phyloP scores from a whole-genome alignment of 2,113 vertebrate genomes.

The Myanophis thanlyinensis region DNA sequence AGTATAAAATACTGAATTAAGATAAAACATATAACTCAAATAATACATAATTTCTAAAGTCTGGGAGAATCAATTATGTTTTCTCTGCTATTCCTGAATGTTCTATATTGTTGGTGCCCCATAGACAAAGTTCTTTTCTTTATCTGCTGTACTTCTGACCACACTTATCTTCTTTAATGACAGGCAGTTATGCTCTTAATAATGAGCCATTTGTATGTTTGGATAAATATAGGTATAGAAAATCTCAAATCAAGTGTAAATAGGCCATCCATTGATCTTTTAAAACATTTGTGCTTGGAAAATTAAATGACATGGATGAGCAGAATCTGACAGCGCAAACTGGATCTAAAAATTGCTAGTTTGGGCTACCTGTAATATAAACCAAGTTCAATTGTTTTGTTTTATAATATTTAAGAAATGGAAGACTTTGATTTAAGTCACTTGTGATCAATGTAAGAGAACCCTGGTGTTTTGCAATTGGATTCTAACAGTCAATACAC shows the following conservation, averaged over 20 bases:
- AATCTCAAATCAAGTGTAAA: not conserved
- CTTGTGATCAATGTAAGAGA: not conserved
- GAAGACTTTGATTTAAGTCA: not conserved
- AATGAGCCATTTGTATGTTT: not conserved
- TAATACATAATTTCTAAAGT: not conserved
- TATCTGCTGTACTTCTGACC: not conserved
- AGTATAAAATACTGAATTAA: not conserved
- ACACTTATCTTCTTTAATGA: not conserved
- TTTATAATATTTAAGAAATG: slow-evolving; percentile 4
- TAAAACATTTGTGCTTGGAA: not conserved
- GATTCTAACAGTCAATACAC: not conserved
- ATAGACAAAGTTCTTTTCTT: not conserved
- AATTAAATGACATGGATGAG: not conserved
- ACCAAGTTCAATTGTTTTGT: not conserved
- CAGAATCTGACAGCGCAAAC: not conserved
- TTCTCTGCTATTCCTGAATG: not conserved
- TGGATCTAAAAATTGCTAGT: not conserved
- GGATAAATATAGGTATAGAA: not conserved
- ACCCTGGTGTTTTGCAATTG: not conserved
- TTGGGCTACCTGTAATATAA: not conserved
- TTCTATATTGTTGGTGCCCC: not conserved
- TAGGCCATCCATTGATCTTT: not conserved
- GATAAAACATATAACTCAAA: not conserved
- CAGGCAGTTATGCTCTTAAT: not conserved
- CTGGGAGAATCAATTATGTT: not conserved